Evolutionary conservation across 2,797 vertebrate genomes (phyloP), one percentile per base, ranked within the genome.

Genomic region (Parambassis ranga): DNA sequence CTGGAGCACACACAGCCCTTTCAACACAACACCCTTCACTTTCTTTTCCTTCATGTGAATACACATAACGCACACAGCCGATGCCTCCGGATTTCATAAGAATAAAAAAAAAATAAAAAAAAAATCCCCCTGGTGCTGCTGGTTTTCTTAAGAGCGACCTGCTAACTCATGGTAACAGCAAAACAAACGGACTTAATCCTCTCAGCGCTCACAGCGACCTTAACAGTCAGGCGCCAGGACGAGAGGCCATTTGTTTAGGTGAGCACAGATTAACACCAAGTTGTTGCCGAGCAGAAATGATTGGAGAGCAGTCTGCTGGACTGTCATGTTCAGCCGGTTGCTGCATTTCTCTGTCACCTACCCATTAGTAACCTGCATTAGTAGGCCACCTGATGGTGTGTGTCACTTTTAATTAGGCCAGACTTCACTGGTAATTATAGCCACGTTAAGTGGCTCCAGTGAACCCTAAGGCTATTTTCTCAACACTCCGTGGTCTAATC

Each of bases 331-430:
- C 39, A 56, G 51, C 49, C 1, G 33, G 62, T 43, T 31, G 56
- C 30, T 8, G 48, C 10, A 52, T 56, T 75, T 62, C 73, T 77
- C 31, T 4, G n/a, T 19, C 28, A 47, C 55, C 62, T 33, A 44
- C 41, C 62, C 57, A 37, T 3, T 23, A 38, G 20, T 61, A 72
- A 58, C 65, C 55, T 48, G 64, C 32, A 53, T 61, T 39, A 55
- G 41, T 68, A 77, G 91, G 89, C 82, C 90, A 90, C 92, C 91
- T 88, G 90, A 92, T 91, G 90, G 82, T 87, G 80, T 71, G 88
- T 91, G 93, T 91, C 93, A 92, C 30, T 75, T 87, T 79, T 83
- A 92, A 93, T 95, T 94, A 95, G 67, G 53, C 38, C 84, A 82
- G 87, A 8, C 49, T 53, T 74, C 65, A 52, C 28, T 63, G 69